Evolutionary conservation across 2,888 invertebrate species (phyloP).

Genomic region (Sialis fuliginosa): DNA sequence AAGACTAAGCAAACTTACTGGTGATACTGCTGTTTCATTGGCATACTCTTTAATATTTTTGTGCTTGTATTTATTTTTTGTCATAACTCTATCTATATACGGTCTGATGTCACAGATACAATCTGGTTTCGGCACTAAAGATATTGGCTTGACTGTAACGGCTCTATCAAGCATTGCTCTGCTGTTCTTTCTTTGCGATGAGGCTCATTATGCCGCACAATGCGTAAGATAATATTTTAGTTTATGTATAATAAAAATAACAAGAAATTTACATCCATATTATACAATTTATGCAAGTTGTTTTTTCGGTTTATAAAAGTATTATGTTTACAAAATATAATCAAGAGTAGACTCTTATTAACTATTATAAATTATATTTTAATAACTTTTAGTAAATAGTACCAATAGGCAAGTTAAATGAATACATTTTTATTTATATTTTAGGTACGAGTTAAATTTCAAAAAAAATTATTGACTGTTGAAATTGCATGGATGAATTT

Average conservation of each 20-base stretch:
- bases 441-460: constrained; percentile 49
- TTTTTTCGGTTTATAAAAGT: not conserved
- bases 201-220: constrained; percentile 55
- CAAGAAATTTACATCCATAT: not conserved
- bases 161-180: constrained; percentile 44
- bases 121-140: constrained; percentile 52
- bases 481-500: constrained; percentile 61
- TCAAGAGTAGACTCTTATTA: too few relatives aligned
- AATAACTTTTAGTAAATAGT: not conserved
- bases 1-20: constrained; percentile 45
- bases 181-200: constrained; percentile 55
- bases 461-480: constrained; percentile 53
- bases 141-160: constrained; percentile 49
- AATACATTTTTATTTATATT: constrained; percentile 8
- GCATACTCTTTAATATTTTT: constrained; percentile 52
- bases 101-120: constrained; percentile 55
- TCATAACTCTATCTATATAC: constrained; percentile 57
- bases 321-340: too few relatives aligned
- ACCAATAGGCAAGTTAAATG: not conserved
- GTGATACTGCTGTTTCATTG: constrained; percentile 46
- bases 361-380: too few relatives aligned
- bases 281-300: not conserved
- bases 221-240: constrained; percentile 32
- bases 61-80: constrained; percentile 49
- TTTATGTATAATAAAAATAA: not conserved